These are phyloP conservation scores for Coendou prehensilis DNA, from an alignment of 2,797 vertebrate species.

Conservation along the genomic window DNA sequence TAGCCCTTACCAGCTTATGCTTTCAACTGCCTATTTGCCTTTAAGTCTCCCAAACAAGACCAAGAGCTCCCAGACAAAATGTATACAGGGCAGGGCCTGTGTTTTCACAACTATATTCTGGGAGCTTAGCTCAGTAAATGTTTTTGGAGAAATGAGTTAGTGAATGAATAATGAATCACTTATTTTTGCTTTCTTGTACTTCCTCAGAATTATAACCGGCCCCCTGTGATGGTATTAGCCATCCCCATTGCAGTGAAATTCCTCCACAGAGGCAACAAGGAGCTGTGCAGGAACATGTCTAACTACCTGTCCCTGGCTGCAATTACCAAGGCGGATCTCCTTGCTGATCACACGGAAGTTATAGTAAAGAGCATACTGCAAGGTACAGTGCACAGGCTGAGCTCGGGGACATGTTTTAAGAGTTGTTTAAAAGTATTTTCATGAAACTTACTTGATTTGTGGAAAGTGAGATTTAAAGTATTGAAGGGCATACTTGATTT, in stretches of 20 bases:
- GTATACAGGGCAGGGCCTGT: background rate
- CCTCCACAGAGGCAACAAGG: conserved; percentile 94
- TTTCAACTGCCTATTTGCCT: background rate
- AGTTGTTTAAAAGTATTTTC: background rate
- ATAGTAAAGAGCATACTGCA: conserved; percentile 94
- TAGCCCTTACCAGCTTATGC: background rate
- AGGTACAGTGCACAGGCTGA: conserved; percentile 90
- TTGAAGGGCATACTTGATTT: background rate
- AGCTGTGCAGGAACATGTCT: conserved; percentile 97
- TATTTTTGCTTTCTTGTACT: conserved; percentile 41
- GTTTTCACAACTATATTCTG: conserved; percentile 39
- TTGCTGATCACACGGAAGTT: conserved; percentile 94
- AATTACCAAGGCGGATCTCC: conserved; percentile 94
- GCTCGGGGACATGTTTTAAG: background rate
- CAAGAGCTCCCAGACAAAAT: background rate
- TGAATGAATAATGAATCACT: background rate
- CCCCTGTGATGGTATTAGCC: conserved; percentile 95
- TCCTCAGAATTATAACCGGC: conserved; percentile 95
- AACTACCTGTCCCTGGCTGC: conserved; percentile 96
- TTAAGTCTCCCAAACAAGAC: background rate
- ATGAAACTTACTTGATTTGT: background rate
- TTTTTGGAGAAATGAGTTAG: conserved; percentile 1
- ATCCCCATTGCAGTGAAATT: conserved; percentile 97
- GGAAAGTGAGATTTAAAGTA: background rate
- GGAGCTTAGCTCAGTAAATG: background rate